Evolutionary conservation across 2,113 vertebrate genomes (phyloP), one percentile per base, ranked within the genome.

Genomic region (Casuarius casuarius): DNA sequence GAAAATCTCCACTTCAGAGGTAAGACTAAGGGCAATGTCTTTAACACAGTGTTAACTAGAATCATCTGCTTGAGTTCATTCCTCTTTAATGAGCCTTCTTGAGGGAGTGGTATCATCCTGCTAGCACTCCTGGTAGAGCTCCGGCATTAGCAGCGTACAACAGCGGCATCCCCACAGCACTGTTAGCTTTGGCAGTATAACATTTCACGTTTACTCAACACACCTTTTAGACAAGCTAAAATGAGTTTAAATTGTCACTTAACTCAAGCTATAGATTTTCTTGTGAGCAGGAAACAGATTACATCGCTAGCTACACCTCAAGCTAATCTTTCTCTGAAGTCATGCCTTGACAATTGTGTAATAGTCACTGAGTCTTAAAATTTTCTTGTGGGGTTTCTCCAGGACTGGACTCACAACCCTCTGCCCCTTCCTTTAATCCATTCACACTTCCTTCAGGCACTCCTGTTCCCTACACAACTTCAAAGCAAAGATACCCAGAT

Each of bases 21-120:
- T 67, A 73, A 85, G 42, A 46, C 52, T 59, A 76, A 42, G 16
- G 33, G 48, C 71, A 29, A 35, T 15, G 40, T 33, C 38, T 75
- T 71, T 16, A 51, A 54, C 92, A 42, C 51, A 79, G 52, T 0
- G 0, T 35, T 46, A 67, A 22, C 12, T 29, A 31, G 31, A 65
- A 63, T 49, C 44, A 66, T 19, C 16, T 61, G 23, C 62, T 62
- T 0, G 0, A 84, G 33, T 10, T 61, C 38, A 29, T 14, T 35
- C 12, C 38, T 62, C 51, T 56, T 56, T 35, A n/a, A 77, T 71
- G 80, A 46, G 7, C 33, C 49, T 88, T 68, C 49, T 13, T n/a
- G n/a, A 88, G 44, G 7, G 13, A 1, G 2, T 74, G 38, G 4
- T 8, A 20, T 23, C 40, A 66, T 9, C 52, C 58, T 52, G 52